phyloP scores from a whole-genome alignment of 1,140 invertebrate genomes.

The Seison nebaliae region DNA sequence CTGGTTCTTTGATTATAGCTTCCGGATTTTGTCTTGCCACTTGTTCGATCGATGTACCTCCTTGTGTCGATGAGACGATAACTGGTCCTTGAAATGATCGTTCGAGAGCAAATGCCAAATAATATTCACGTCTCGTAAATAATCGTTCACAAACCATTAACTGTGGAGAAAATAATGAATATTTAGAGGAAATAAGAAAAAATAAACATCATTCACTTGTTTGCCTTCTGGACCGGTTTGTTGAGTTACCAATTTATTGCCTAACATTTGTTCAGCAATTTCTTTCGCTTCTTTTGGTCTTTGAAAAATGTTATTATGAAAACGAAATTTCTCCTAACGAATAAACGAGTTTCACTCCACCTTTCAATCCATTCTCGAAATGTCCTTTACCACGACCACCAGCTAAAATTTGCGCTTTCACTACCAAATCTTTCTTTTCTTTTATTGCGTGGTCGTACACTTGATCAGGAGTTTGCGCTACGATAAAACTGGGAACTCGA shows the following conservation, averaged over 20 bases:
- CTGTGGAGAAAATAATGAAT: too few species aligned
- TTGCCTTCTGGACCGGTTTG: conserved; percentile 82
- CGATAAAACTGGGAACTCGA: conserved; percentile 10
- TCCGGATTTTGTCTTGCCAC: conserved; percentile 72
- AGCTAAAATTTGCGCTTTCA: conserved; percentile 93
- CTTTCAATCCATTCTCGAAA: conserved; percentile 53
- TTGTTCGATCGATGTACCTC: conserved; percentile 84
- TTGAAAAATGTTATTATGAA: not conserved
- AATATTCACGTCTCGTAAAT: conserved; percentile 72
- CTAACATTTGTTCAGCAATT: conserved; percentile 63
- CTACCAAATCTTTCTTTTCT: conserved; percentile 53
- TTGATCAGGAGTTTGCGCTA: conserved; percentile 7
- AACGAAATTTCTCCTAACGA: not conserved
- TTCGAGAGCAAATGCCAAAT: conserved; percentile 85
- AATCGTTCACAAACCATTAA: conserved; percentile 97
- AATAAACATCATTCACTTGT: conserved; percentile 51
- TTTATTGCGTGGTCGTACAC: conserved; percentile 1
- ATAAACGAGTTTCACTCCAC: conserved; percentile 69
- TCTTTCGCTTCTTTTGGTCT: conserved; percentile 28
- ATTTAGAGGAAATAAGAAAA: too few species aligned
- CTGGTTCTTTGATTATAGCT: conserved; percentile 48
- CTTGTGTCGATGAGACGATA: conserved; percentile 59
- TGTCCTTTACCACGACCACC: conserved; percentile 85
- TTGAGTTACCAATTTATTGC: conserved; percentile 68
- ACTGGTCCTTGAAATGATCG: conserved; percentile 35